Evolutionary conservation across 2,888 invertebrate species (phyloP).

Genomic region (Calameuta pallipes): DNA sequence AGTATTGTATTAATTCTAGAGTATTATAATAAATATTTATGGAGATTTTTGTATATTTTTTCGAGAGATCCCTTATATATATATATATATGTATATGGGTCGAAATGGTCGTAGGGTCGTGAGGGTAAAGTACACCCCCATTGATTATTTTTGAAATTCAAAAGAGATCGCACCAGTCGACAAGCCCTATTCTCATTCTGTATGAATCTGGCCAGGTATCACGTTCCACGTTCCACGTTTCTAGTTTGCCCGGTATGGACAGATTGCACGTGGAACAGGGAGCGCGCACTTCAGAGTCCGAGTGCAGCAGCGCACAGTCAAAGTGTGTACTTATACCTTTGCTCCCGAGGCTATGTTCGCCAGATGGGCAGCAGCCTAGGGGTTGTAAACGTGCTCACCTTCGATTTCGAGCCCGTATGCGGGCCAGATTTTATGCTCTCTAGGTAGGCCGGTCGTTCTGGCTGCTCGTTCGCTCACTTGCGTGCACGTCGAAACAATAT

Average conservation of each 20-base stretch:
- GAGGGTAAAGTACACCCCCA: neutral
- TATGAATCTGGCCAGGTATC: neutral
- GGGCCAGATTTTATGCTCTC: conserved; percentile 56
- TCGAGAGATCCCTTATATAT: neutral
- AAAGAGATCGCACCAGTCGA: neutral
- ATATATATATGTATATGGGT: too few relatives aligned
- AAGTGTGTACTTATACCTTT: neutral
- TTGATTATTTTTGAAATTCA: neutral
- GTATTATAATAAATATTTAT: neutral
- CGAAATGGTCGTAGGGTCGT: neutral
- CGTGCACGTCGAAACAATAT: conserved; percentile 17
- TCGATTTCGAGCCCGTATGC: conserved; percentile 54
- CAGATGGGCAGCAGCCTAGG: conserved; percentile 61
- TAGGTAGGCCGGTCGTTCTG: conserved; percentile 15
- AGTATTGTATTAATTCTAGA: neutral
- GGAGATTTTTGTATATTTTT: too few relatives aligned
- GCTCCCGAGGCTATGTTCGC: conserved; percentile 49
- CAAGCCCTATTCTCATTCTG: neutral
- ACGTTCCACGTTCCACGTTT: neutral
- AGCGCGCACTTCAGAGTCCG: conserved; percentile 5
- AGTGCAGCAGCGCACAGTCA: neutral
- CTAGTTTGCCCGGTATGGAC: neutral
- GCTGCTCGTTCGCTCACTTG: conserved; percentile 14
- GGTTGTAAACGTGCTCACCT: conserved; percentile 47
- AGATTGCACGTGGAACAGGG: conserved; percentile 4